Base-by-base conservation (phyloP, 2,113 vertebrate species). In the Delphinapterus leucas region DNA sequence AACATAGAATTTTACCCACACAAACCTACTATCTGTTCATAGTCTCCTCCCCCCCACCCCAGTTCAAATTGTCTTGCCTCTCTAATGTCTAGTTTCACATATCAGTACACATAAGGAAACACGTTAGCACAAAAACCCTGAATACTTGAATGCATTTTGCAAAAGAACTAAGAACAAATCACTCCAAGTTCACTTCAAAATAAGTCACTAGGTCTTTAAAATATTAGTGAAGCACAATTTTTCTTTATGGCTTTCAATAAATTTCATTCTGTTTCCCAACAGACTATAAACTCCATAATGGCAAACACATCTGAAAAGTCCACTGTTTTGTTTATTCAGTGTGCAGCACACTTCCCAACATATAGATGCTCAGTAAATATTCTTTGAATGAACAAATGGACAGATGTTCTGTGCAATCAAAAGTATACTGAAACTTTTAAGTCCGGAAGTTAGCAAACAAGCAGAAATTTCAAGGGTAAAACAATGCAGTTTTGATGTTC, bases 351-450 rank as follows among this genome's bases (percentile, higher is more conserved):
- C 28, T 76, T 83, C 13, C 63, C 41, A 94, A 58, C 53, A 95
- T 7, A 65, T 0, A 88, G 49, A 90, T 73, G 11, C 14, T 28
- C 47, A 65, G 44, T 5, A 63, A 79, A n/a, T 92, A 81, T 76
- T 85, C 90, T 38, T 58, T 61, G 38, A 98, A 76, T 84, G 60
- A 91, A 86, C 14, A 92, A 94, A 80, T 36, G 44, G 26, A 86
- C 6, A 15, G 18, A 31, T 73, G 15, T 33, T 90, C 74, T 67
- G 9, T 38, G 21, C 23, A 93, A 91, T 33, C 73, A 85, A 55
- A 94, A 70, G 13, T 60, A 76, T 13, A 94, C 8, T 74, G 41
- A 97, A 71, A 84, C 20, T 82, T 89, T 12, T 28, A 91, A 82
- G 61, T 89, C 76, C 14, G 76, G 36, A 88, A 96, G 80, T 87